Evolutionary conservation across 2,797 vertebrate genomes (phyloP).

Genomic region (Gorsachius magnificus): DNA sequence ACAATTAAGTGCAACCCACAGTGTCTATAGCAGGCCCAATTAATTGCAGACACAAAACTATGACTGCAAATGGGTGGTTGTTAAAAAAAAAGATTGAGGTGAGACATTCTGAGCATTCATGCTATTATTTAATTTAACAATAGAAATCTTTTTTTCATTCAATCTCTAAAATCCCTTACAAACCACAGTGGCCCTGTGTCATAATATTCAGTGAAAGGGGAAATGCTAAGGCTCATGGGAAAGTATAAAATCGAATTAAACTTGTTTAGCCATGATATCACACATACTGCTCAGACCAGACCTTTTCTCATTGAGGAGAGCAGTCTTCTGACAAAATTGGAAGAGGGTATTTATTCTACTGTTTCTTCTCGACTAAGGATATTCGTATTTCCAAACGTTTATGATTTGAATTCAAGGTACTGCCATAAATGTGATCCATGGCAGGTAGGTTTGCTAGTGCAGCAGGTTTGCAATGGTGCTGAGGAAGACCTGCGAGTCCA

Average conservation of each 20-base stretch:
- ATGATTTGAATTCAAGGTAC: neutral
- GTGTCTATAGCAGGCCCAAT: constrained; percentile 12
- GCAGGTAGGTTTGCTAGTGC: neutral
- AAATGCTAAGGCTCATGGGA: neutral
- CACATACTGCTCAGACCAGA: neutral
- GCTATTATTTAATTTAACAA: constrained; percentile 29
- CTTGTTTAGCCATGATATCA: constrained; percentile 11
- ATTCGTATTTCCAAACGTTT: neutral
- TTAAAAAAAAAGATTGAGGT: constrained; percentile 11
- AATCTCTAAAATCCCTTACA: constrained; percentile 5
- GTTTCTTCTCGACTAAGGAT: neutral
- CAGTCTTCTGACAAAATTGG: neutral
- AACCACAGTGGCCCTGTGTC: neutral
- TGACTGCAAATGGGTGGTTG: neutral
- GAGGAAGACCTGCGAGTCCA: neutral
- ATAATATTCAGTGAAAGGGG: constrained; percentile 11
- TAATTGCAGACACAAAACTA: constrained; percentile 35
- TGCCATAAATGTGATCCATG: neutral
- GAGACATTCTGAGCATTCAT: neutral
- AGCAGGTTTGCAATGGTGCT: neutral
- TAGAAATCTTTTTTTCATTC: neutral
- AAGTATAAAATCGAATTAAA: constrained; percentile 22
- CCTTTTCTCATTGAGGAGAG: neutral
- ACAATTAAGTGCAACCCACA: constrained; percentile 31
- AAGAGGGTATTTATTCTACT: neutral